phyloP scores from a whole-genome alignment of 2,113 vertebrate species.

The Esox niger region DNA sequence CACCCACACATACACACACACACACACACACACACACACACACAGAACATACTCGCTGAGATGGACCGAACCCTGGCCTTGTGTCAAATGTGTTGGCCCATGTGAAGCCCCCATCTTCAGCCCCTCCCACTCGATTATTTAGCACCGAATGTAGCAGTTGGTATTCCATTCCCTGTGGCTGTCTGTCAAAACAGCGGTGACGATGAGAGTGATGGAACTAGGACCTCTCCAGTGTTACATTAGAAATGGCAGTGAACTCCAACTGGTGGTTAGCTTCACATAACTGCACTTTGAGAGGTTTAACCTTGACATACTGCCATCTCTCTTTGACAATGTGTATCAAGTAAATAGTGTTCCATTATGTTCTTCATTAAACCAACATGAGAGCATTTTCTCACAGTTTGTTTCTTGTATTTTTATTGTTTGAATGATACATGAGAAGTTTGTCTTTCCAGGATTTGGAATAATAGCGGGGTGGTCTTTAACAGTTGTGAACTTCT shows the following conservation, averaged over 20 bases:
- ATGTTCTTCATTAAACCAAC: not conserved
- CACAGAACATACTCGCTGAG: slow-evolving; percentile 7
- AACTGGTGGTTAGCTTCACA: slow-evolving; percentile 56
- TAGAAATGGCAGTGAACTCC: slow-evolving; percentile 34
- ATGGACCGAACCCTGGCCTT: slow-evolving; percentile 40
- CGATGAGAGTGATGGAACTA: slow-evolving; percentile 19
- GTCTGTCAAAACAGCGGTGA: slow-evolving; percentile 13
- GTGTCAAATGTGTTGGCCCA: slow-evolving; percentile 48
- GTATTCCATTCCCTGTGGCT: slow-evolving; percentile 51
- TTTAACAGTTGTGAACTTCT: not conserved
- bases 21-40: slow-evolving; percentile 9
- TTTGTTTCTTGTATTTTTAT: not conserved
- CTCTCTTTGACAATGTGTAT: not conserved
- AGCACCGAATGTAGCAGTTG: slow-evolving; percentile 47
- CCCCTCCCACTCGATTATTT: slow-evolving; percentile 29
- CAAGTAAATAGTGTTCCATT: not conserved
- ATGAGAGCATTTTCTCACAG: not conserved
- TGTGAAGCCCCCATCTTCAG: slow-evolving; percentile 14
- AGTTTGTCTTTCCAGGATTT: not conserved
- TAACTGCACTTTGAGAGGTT: slow-evolving; percentile 35
- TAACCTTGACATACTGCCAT: slow-evolving; percentile 25
- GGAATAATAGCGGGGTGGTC: not conserved
- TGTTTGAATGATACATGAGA: slow-evolving; percentile 8
- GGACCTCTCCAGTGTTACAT: slow-evolving; percentile 35
- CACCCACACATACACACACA: not conserved